Evolutionary conservation across 64 coral and sea anemone species (phyloP), one percentile per base, ranked within the genome.

Genomic region (Orbicella faveolata): DNA sequence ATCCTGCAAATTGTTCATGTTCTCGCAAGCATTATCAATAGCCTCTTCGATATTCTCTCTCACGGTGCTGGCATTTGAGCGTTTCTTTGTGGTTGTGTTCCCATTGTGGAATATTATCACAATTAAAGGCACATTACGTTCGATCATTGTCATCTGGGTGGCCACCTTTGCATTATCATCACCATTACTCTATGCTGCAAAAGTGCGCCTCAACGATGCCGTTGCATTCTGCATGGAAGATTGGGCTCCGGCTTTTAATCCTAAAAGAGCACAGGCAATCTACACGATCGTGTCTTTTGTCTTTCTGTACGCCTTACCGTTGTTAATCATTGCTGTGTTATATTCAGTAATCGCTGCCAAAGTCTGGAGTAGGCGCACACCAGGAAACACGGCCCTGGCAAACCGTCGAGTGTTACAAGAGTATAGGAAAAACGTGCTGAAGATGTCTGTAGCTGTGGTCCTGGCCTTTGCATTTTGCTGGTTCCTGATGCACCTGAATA

Each of bases 211-310:
- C 26, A 34, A 26, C 8, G 9, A 77, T 26, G 83, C 62, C 10
- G 36, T 69, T 41, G 41, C 79, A 16, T 91, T 64, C 30, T 92
- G 90, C 61, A n/a, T 57, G 14, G 90, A 92, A 26, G 36, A 78
- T 8, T 92, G 90, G 90, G 18, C 52, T 14, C 83, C 90, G 9
- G 74, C 75, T 26, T 66, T 92, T 8, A 74, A 92, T 63, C 75
- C 75, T 16, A 57, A 78, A 25, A 79, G 15, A 26, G 83, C 90
- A 54, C 23, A 62, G 52, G 62, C 66, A 2, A 80, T 92, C 14
- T 92, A 78, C 90, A 92, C 90, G 34, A 44, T 92, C 18, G 90
- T 87, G 30, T 26, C 61, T 26, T 92, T 92, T 21, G 83, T 92
- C 1, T 30, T 74, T 20, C 51, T 92, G 48, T 92, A 92, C 36